Base-by-base conservation (phyloP, 2,113 vertebrate genomes). In the Proteles cristata region DNA sequence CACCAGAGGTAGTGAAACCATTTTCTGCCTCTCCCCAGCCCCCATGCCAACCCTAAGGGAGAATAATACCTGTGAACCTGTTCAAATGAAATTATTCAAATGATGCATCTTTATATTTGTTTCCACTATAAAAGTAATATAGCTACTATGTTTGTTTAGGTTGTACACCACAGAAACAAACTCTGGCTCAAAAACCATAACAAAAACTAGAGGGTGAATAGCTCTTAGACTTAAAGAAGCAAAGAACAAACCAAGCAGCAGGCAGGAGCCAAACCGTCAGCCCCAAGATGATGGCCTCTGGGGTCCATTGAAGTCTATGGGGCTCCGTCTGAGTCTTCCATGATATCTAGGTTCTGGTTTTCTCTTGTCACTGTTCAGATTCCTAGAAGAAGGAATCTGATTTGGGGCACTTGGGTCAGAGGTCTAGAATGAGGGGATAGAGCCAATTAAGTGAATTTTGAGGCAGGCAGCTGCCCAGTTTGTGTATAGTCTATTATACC, bases 41-140 rank as follows among this genome's bases (percentile, higher is more conserved):
- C 17, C n/a, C 11, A 33, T n/a, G 16, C 66, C 66, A 95, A 68
- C 35, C 39, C 79, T 83, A 53, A 83, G n/a, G 92, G 84, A 87
- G 43, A 71, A 43, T 90, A 90, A 55, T 93, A 86, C 50, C 76
- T 89, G 12, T 76, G 69, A 96, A 45, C 28, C 39, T 71, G 26
- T 88, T 94, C 71, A 81, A 66, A 92, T 1, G 31, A 43, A 96
- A 83, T 93, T 65, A 82, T 50, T 93, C 89, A 86, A 66, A n/a
- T 50, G 63, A 85, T 74, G 33, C 2, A 55, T n/a, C 63, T 80
- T 87, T 48, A 43, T 48, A 43, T 80, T 63, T 83, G 79, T 94
- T 92, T 91, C 74, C 76, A 43, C 77, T 94, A 39, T 63, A 88
- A 84, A 88, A 71, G 33, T 79, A 89, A 90, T 69, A 14, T 19